Evolutionary conservation across 2,888 invertebrate species (phyloP).

Genomic region (Scaptomyza polygonia): DNA sequence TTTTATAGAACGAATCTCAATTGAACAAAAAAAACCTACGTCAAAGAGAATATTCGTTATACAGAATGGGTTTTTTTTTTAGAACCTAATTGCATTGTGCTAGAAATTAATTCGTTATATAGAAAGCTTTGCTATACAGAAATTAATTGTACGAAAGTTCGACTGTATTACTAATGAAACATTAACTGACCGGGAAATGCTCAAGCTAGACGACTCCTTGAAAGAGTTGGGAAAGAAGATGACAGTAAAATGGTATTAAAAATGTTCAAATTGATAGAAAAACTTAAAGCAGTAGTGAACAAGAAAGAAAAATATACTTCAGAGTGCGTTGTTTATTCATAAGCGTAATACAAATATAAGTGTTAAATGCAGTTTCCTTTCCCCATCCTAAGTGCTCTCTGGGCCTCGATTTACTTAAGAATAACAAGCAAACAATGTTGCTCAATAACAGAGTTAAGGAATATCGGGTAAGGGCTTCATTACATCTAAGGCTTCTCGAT

Average conservation of each 20-base stretch:
- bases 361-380: not conserved
- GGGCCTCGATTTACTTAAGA: not conserved
- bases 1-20: too few species aligned
- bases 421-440: conserved; percentile 30
- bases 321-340: not conserved
- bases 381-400: too few species aligned
- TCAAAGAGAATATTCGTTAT: too few species aligned
- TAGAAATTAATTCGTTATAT: too few species aligned
- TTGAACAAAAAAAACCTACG: too few species aligned
- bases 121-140: too few species aligned
- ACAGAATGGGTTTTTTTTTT: too few species aligned
- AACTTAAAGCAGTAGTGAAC: not conserved
- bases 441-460: conserved; percentile 15
- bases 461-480: not conserved
- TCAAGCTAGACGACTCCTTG: not conserved
- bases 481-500: conserved; percentile 60
- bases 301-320: not conserved
- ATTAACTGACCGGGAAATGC: not conserved
- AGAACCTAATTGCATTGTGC: too few species aligned
- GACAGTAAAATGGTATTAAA: too few species aligned
- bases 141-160: too few species aligned
- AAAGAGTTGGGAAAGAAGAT: not conserved
- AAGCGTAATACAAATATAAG: not conserved
- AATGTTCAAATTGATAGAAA: too few species aligned
- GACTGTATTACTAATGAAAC: not conserved